Percentiles rank a stretch among this genome's conserved stretches.
phyloP scores from a whole-genome alignment of 2,113 vertebrate genomes.

The Sitta europaea region DNA sequence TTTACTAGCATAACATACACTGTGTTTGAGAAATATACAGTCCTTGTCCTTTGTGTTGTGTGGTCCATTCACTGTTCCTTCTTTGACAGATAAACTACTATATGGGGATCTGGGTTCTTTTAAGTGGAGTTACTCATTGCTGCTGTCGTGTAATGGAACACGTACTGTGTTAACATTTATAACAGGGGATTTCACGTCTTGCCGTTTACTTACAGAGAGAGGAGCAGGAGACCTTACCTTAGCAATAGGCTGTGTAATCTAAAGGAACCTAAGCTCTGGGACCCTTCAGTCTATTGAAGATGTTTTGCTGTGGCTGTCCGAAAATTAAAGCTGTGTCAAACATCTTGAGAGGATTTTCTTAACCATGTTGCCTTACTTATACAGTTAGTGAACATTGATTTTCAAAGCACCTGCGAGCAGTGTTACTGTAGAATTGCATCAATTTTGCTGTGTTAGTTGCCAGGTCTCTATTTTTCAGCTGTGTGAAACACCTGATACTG shows the following conservation, averaged over 20 bases:
- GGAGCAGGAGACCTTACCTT: not conserved
- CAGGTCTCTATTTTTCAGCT: not conserved
- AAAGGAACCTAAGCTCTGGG: not conserved
- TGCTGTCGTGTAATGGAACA: slow-evolving; percentile 1
- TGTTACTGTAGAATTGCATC: not conserved
- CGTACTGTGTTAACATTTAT: not conserved
- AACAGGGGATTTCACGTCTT: slow-evolving; percentile 16
- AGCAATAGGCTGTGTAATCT: not conserved
- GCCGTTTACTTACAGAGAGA: slow-evolving; percentile 1
- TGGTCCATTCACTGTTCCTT: not conserved
- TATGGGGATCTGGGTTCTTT: not conserved
- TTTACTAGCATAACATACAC: not conserved
- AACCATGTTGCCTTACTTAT: slow-evolving; percentile 60
- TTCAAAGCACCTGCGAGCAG: not conserved
- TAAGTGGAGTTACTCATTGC: not conserved
- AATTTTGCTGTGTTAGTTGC: not conserved
- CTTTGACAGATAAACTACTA: not conserved
- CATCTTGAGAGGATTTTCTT: slow-evolving; percentile 1
- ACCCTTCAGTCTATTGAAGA: not conserved
- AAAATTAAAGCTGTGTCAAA: not conserved
- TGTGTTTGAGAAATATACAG: not conserved
- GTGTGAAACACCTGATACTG: not conserved
- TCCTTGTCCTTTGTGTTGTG: not conserved
- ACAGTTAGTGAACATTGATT: not conserved
- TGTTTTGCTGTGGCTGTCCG: not conserved